A percentile compares a stretch with the other conserved stretches of the same genome.
These are phyloP conservation scores for Sciurus carolinensis DNA, from an alignment of 2,797 vertebrate species.

Conservation along the genomic window DNA sequence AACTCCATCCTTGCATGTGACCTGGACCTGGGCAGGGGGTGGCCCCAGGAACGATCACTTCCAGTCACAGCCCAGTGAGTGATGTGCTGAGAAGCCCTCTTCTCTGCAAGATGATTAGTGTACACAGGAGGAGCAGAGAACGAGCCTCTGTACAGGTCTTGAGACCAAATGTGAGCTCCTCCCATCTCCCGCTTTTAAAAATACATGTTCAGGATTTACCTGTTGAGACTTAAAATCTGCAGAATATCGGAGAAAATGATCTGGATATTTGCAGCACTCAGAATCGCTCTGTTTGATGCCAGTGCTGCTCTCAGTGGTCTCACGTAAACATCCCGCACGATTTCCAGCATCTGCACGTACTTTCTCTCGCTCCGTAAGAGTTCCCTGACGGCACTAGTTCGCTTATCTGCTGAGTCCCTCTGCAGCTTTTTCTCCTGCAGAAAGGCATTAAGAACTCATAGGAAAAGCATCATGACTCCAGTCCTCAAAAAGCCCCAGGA, in stretches of 20 bases:
- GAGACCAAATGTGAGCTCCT: background rate
- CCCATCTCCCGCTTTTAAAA: background rate
- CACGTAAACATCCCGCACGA: constrained; percentile 89
- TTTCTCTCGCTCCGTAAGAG: constrained; percentile 90
- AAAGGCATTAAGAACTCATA: background rate
- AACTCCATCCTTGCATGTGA: background rate
- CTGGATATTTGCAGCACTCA: constrained; percentile 89
- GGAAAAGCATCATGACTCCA: background rate
- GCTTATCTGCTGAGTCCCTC: constrained; percentile 82
- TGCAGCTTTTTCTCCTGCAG: constrained; percentile 80
- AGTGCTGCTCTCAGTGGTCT: constrained; percentile 91
- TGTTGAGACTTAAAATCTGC: constrained; percentile 90
- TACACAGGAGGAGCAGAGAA: background rate
- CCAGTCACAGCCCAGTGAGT: background rate
- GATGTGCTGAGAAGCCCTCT: background rate
- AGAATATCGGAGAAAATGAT: constrained; percentile 90
- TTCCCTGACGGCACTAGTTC: constrained; percentile 87
- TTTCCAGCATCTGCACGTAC: constrained; percentile 89
- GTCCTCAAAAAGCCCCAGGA: background rate
- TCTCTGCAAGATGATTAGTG: background rate
- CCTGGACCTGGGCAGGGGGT: background rate
- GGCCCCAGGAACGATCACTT: background rate
- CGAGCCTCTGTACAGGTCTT: background rate
- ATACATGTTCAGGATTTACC: constrained; percentile 78
- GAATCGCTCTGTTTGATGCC: constrained; percentile 92